These are phyloP conservation scores for Crossaster papposus DNA, from an alignment of 53 echinoderm and acorn worm species.

Conservation along the genomic window DNA sequence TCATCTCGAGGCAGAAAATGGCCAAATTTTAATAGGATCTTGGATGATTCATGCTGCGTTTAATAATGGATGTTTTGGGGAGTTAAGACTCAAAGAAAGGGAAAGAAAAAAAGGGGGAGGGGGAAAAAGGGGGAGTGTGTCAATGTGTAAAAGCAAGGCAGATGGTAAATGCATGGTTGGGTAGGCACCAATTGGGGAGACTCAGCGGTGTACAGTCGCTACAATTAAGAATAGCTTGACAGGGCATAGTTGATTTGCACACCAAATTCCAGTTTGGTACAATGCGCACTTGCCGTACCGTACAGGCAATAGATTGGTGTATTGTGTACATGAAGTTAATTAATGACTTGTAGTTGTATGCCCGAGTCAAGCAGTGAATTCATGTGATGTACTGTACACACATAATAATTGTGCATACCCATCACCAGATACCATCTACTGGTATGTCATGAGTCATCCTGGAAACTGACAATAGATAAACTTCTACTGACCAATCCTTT, in stretches of 20 bases:
- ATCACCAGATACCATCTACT: background rate
- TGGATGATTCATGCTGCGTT: slow-evolving; percentile 53
- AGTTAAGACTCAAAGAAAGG: slow-evolving; percentile 12
- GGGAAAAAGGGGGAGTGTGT: background rate
- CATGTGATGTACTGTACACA: too few relatives aligned
- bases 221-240: background rate
- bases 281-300: too few relatives aligned
- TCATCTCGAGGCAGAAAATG: background rate
- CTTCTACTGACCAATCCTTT: background rate
- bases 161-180: slow-evolving; percentile 39
- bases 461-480: slow-evolving; percentile 1
- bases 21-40: slow-evolving; percentile 35
- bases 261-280: background rate
- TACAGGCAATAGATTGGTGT: too few relatives aligned
- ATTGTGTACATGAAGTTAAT: background rate
- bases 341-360: slow-evolving; percentile 22
- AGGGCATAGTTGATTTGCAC: background rate
- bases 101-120: too few relatives aligned
- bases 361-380: background rate
- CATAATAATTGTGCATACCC: background rate
- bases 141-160: slow-evolving; percentile 40
- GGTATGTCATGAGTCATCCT: background rate
- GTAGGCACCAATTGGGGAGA: slow-evolving; percentile 11
- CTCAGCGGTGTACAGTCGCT: background rate
- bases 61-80: slow-evolving; percentile 46